phyloP scores from a whole-genome alignment of 2,797 vertebrate species.

The Syngnathus acus region DNA sequence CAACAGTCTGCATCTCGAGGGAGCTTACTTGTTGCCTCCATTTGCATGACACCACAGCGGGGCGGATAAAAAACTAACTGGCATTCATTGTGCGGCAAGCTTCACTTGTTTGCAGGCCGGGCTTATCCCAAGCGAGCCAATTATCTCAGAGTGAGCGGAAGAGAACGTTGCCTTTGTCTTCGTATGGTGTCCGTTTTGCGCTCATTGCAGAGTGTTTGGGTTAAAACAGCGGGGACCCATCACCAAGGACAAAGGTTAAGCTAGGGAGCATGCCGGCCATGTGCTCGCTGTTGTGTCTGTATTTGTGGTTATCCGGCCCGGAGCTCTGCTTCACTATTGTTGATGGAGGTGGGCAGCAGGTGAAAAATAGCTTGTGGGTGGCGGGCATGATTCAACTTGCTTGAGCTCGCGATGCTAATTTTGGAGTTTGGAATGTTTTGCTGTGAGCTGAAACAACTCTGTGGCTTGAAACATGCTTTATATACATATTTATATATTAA shows the following conservation, averaged over 20 bases:
- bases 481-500: no score
- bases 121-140: slow-evolving; percentile 2
- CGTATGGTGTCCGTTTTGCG: slow-evolving; percentile 24
- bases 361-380: slow-evolving; percentile 60
- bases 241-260: slow-evolving; percentile 54
- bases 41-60: background rate
- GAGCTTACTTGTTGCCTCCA: background rate
- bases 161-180: slow-evolving; percentile 31
- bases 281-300: slow-evolving; percentile 53
- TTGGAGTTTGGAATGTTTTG: slow-evolving; percentile 11
- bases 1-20: background rate
- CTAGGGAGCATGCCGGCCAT: slow-evolving; percentile 37
- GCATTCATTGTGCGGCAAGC: background rate
- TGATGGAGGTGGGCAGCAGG: slow-evolving; percentile 61
- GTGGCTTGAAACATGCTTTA: background rate
- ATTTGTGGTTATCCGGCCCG: slow-evolving; percentile 56
- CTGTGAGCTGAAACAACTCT: background rate
- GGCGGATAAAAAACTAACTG: background rate
- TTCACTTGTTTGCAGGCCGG: background rate
- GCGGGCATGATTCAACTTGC: slow-evolving; percentile 49
- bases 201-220: slow-evolving; percentile 15
- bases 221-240: slow-evolving; percentile 48
- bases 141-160: slow-evolving; percentile 17
- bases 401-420: slow-evolving; percentile 31
- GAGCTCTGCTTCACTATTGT: slow-evolving; percentile 55